Conservation (phyloP, 2,113 vertebrate species). For the Oncorhynchus clarkii region DNA sequence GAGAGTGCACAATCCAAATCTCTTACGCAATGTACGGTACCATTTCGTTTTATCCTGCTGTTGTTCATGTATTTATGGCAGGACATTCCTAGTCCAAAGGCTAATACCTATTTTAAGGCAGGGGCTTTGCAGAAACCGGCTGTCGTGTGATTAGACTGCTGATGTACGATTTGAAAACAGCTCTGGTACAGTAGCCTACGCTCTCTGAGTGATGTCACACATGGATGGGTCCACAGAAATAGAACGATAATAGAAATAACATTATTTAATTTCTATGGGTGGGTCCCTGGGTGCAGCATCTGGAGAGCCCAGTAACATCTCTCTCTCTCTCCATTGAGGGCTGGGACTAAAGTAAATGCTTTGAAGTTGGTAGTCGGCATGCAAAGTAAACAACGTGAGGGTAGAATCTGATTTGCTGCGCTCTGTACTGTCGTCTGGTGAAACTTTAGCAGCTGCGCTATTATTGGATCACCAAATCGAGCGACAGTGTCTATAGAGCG, state of each 20-base stretch:
- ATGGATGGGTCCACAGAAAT: slow-evolving; percentile 29
- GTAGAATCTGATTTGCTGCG: no score
- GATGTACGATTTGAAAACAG: slow-evolving; percentile 39
- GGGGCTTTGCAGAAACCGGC: no score
- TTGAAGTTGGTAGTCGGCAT: slow-evolving; percentile 6
- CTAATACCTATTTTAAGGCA: no score
- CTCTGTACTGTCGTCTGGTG: no score
- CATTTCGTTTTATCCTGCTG: not conserved
- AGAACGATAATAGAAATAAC: no score
- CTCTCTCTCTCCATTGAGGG: slow-evolving; percentile 27
- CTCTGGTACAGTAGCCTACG: not conserved
- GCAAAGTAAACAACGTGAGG: not conserved
- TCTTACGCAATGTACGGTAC: not conserved
- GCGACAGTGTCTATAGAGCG: no score
- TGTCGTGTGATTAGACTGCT: slow-evolving; percentile 13
- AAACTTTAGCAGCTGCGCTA: not conserved
- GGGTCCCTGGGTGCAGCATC: slow-evolving; percentile 21
- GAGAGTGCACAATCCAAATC: no score
- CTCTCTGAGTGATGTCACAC: slow-evolving; percentile 46
- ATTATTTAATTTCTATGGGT: no score
- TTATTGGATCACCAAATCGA: slow-evolving; percentile 28
- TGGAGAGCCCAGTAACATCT: slow-evolving; percentile 26
- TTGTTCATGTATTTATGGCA: not conserved
- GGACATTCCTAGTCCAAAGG: not conserved
- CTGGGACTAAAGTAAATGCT: slow-evolving; percentile 18